Percentiles rank a stretch among this genome's conserved stretches.
phyloP scores from a whole-genome alignment of 1,140 invertebrate genomes.

The Mylabris phalerata region DNA sequence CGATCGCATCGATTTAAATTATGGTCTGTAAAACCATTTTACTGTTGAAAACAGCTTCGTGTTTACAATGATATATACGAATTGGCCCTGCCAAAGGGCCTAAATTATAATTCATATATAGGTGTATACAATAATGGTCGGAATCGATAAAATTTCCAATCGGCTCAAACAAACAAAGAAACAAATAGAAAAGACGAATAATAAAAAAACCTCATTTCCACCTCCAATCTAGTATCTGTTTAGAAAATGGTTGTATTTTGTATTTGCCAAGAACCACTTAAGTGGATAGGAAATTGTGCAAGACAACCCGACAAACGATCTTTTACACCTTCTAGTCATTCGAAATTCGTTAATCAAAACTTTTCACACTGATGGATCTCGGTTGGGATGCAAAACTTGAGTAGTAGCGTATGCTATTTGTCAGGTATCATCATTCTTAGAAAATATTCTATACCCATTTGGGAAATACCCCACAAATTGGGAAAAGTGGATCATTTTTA shows the following conservation, averaged over 20 bases:
- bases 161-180: no score
- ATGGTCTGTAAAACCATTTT: slow-evolving; percentile 17
- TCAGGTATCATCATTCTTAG: slow-evolving; percentile 1
- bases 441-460: neutral
- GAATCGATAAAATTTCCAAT: no score
- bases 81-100: neutral
- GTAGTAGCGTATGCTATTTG: neutral
- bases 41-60: slow-evolving; percentile 13
- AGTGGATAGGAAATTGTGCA: slow-evolving; percentile 3
- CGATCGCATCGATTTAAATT: slow-evolving; percentile 17
- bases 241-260: slow-evolving; percentile 12
- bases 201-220: no score
- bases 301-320: neutral
- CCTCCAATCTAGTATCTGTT: neutral
- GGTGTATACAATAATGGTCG: no score
- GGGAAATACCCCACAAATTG: neutral
- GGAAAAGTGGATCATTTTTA: slow-evolving; percentile 13
- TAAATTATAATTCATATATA: no score
- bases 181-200: no score
- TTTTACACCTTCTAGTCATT: slow-evolving; percentile 1
- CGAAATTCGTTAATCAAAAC: slow-evolving; percentile 15
- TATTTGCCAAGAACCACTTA: slow-evolving; percentile 12
- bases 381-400: neutral
- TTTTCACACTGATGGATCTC: neutral
- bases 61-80: slow-evolving; percentile 16